A percentile compares a stretch with the other conserved stretches of the same genome.
These are phyloP conservation scores for Mionectes olivaceus DNA, from an alignment of 2,797 vertebrate genomes.

Conservation along the genomic window DNA sequence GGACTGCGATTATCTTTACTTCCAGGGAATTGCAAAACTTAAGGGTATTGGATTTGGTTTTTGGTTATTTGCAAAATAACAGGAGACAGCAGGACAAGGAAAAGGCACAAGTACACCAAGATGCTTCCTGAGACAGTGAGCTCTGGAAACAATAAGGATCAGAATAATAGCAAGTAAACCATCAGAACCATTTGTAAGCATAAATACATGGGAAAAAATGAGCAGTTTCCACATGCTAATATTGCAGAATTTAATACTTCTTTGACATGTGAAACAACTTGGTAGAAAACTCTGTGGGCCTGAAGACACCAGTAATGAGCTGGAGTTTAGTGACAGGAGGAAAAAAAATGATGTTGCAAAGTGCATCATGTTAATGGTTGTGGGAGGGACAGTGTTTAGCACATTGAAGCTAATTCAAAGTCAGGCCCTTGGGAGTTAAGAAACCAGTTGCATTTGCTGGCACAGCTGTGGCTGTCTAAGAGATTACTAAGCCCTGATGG, in stretches of 20 bases:
- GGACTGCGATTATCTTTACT: background rate
- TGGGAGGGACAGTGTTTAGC: constrained; percentile 16
- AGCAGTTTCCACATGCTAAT: background rate
- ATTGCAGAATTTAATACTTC: background rate
- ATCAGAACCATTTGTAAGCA: background rate
- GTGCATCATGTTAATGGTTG: background rate
- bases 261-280: fast-evolving
- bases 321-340: background rate
- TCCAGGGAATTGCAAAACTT: background rate
- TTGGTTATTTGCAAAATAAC: background rate
- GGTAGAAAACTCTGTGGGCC: background rate
- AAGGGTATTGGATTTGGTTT: background rate
- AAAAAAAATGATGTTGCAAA: background rate
- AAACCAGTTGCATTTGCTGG: constrained; percentile 14
- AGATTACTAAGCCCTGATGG: background rate
- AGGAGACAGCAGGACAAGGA: background rate
- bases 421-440: background rate
- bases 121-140: background rate
- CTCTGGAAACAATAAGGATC: background rate
- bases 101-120: background rate
- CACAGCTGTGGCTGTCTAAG: constrained; percentile 28
- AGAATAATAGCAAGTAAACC: background rate
- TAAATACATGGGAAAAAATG: background rate
- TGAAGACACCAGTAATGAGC: background rate
- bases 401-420: background rate